Conservation (phyloP, 2,797 vertebrate species). For the Limnodromus scolopaceus region DNA sequence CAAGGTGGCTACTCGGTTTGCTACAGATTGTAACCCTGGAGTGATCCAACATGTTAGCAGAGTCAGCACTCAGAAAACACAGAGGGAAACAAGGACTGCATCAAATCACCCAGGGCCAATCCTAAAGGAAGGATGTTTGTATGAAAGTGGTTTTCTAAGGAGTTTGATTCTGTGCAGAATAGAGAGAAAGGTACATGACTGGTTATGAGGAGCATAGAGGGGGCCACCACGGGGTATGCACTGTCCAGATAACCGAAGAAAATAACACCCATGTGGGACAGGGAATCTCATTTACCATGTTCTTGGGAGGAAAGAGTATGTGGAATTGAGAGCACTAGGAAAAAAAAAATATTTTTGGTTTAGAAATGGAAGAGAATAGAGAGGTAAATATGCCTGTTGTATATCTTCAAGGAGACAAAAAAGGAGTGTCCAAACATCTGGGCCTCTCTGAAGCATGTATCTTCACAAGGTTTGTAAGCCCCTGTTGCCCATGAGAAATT, state of each 20-base stretch:
- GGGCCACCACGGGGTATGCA: accelerated
- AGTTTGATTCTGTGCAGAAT: not conserved
- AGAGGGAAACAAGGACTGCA: not conserved
- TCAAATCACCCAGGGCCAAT: not conserved
- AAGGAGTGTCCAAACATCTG: not conserved
- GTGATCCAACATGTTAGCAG: not conserved
- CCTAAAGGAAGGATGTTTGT: not conserved
- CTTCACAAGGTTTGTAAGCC: not conserved
- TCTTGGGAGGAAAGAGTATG: not conserved
- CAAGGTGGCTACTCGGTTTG: not conserved
- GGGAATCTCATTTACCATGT: not conserved
- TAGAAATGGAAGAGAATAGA: not conserved
- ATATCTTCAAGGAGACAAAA: not conserved
- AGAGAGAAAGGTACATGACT: not conserved
- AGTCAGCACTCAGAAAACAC: not conserved
- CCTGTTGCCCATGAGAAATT: not conserved
- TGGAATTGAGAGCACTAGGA: not conserved
- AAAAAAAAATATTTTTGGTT: not conserved
- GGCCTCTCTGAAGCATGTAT: not conserved
- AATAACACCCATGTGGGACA: not conserved
- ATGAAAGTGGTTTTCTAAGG: not conserved
- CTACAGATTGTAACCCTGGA: not conserved
- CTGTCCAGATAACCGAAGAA: not conserved
- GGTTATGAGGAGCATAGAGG: not conserved
- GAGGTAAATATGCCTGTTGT: not conserved